Base-by-base conservation (phyloP, 2,888 invertebrate genomes). In the Epinotia nisella region DNA sequence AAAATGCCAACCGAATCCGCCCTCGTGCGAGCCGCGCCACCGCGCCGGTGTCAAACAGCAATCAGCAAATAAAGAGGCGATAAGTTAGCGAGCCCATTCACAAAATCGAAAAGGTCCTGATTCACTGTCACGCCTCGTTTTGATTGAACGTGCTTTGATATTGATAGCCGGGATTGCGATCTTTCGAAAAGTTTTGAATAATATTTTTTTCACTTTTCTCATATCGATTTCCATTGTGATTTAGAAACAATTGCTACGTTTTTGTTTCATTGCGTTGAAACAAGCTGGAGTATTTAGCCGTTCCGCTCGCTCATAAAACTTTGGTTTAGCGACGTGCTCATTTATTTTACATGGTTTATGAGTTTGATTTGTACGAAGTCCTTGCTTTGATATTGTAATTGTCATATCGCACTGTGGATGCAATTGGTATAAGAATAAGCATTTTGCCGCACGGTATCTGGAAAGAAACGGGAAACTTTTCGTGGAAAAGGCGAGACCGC, bases 81-180 rank as follows among this genome's bases (percentile, higher is more conserved):
- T 92, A 92, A 92, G 91, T 92, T 91, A 90, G 89, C 89, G 82
- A 82, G 86, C 85, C 88, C 89, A 92, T 91, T 91, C 90, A 89
- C 84, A 85, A 86, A 86, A 90, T 89, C 90, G 88, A 86, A 91
- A 91, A 90, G 90, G 90, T 88, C 89, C 87, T 88, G 88, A 90
- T 90, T 91, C 92, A 91, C 89, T 91, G 92, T 92, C 92, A 93
- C 93, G 92, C 90, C 90, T 86, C 90, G 88, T 86, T 91, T 90
- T 91, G 91, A 93, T 92, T 92, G 93, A 90, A 93, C 93, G 93
- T 93, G 93, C 93, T 91, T 90, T 91, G 93, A 90, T 90, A 92
- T 83, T 88, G 93, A 92, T 93, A 92, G 88, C 88, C 80, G 83
- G 92, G 93, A 92, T 93, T 91, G 90, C 84, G 85, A 87, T 87